phyloP scores from a whole-genome alignment of 2,113 vertebrate species.

The Periophthalmodon schlosseri region DNA sequence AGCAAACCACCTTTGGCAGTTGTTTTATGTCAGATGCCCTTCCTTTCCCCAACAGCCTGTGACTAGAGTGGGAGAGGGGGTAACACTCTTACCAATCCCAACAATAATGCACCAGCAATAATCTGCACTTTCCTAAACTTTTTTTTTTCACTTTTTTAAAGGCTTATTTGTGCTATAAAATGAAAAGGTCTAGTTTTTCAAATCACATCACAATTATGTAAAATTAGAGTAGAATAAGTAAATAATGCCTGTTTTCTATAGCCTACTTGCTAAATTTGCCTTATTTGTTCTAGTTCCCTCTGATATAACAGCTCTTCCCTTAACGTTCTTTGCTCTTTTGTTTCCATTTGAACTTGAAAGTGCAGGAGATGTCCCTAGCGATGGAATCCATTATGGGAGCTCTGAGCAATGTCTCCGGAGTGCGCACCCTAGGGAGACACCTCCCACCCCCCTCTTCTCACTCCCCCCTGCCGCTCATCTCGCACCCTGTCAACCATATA shows the following conservation, averaged over 20 bases:
- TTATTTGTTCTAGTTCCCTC: constrained; percentile 7
- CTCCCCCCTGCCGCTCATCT: constrained; percentile 4
- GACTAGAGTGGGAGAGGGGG: too few species aligned
- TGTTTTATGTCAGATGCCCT: too few species aligned
- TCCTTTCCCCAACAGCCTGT: too few species aligned
- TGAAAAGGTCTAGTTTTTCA: too few species aligned
- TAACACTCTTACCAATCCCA: too few species aligned
- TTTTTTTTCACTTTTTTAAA: too few species aligned
- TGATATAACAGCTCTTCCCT: constrained; percentile 12
- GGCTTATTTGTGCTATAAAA: too few species aligned
- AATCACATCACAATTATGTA: too few species aligned
- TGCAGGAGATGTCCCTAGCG: not conserved
- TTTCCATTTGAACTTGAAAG: constrained; percentile 27
- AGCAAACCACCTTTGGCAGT: too few species aligned
- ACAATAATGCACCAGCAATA: too few species aligned
- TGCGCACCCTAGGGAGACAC: constrained; percentile 17
- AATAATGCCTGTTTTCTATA: not conserved
- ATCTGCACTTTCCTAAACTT: too few species aligned
- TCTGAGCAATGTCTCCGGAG: constrained; percentile 28
- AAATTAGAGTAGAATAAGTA: too few species aligned
- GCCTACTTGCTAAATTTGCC: not conserved
- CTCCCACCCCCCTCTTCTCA: not conserved
- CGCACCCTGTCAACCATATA: constrained; percentile 5
- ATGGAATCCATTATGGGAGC: constrained; percentile 23
- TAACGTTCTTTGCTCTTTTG: not conserved